Conservation (phyloP, 2,888 invertebrate genomes). For the Willowsia nigromaculata region DNA sequence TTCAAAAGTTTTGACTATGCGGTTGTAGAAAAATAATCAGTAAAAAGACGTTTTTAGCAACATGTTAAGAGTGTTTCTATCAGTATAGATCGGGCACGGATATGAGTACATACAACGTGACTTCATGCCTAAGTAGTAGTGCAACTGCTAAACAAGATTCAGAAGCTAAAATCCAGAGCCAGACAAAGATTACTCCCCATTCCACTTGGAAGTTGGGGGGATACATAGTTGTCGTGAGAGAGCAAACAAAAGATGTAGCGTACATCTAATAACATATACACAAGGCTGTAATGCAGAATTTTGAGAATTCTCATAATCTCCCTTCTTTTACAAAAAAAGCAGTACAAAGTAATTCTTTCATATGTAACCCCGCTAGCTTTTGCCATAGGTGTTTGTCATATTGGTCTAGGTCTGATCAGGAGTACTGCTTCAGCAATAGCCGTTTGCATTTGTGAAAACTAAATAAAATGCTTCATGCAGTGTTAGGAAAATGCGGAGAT, state of each 20-base stretch:
- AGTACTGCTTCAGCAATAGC: not conserved
- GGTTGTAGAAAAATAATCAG: not conserved
- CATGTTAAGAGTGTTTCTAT: no score
- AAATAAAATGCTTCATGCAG: not conserved
- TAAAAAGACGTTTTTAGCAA: not conserved
- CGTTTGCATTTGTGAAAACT: not conserved
- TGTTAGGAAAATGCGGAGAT: not conserved
- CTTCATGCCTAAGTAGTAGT: no score
- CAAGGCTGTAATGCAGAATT: no score
- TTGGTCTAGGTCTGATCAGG: no score
- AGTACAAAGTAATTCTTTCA: not conserved
- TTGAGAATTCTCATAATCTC: not conserved
- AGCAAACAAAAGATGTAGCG: no score
- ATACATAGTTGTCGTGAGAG: not conserved
- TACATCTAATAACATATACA: no score
- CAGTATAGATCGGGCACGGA: not conserved
- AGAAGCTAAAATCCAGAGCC: no score
- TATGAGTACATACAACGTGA: no score
- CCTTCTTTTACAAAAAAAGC: conserved; percentile 3
- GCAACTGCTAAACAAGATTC: not conserved
- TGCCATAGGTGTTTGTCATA: no score
- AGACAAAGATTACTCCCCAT: not conserved
- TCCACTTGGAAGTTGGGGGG: not conserved
- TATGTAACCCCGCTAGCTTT: not conserved
- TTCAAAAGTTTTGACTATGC: not conserved